These are phyloP conservation scores for Gila orcuttii DNA, from an alignment of 2,113 vertebrate species.

Conservation along the genomic window DNA sequence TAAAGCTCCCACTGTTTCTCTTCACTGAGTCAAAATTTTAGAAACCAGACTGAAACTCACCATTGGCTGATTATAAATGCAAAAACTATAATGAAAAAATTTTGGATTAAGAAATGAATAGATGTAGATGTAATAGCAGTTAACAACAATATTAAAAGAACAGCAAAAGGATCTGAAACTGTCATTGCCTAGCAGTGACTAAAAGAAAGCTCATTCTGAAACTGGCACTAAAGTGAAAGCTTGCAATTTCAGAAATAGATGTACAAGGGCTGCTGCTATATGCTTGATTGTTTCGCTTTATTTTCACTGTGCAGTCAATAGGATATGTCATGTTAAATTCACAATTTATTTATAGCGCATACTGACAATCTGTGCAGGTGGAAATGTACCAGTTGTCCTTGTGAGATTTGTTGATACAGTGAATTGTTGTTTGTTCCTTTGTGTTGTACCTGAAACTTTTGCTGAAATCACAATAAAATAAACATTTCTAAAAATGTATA, in stretches of 20 bases:
- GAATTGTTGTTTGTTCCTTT: constrained; percentile 10
- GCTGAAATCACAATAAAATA: not conserved
- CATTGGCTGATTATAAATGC: not conserved
- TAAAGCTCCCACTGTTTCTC: not conserved
- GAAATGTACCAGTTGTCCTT: not conserved
- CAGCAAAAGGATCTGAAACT: not conserved
- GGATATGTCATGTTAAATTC: constrained; percentile 2
- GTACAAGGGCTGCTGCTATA: constrained; percentile 3
- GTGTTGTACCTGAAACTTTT: not conserved
- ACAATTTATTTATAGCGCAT: constrained; percentile 2
- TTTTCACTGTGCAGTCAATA: constrained; percentile 13
- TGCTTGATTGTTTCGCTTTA: not conserved
- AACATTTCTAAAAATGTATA: not conserved
- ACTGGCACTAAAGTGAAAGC: not conserved
- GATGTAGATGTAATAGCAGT: not conserved
- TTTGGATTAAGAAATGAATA: not conserved
- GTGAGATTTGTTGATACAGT: not conserved
- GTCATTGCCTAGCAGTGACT: not conserved
- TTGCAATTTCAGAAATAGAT: constrained; percentile 18
- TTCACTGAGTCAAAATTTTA: not conserved
- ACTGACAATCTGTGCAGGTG: constrained; percentile 5
- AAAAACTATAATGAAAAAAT: not conserved
- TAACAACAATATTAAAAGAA: not conserved
- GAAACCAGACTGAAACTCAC: no score
- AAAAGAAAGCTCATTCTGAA: not conserved